Evolutionary conservation across 2,888 invertebrate genomes (phyloP).

Genomic region (Lamellibrachia columna): DNA sequence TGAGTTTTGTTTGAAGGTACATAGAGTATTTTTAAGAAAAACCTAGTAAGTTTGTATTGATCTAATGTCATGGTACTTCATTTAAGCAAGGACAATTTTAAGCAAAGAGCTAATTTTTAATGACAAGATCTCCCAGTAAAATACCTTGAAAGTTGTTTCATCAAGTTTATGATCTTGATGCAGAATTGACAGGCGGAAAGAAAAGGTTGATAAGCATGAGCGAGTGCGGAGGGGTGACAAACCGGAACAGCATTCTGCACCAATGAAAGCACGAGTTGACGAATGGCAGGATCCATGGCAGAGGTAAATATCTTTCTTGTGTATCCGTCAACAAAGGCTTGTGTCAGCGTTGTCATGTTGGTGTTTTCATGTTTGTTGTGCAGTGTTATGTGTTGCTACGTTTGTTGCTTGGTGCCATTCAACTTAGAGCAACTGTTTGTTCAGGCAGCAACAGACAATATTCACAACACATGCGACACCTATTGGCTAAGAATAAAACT

Average conservation of each 20-base stretch:
- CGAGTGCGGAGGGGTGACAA: neutral
- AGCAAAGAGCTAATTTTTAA: neutral
- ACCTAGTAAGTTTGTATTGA: neutral
- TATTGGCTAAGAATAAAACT: too few species aligned
- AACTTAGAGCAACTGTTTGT: neutral
- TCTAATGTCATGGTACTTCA: neutral
- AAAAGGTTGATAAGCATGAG: neutral
- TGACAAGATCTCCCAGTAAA: neutral
- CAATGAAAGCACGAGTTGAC: slow-evolving; percentile 71
- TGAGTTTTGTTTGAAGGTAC: neutral
- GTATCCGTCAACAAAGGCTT: too few species aligned
- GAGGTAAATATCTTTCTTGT: slow-evolving; percentile 44
- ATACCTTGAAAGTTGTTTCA: too few species aligned
- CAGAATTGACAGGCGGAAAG: neutral
- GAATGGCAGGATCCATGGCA: slow-evolving; percentile 96
- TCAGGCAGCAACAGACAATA: too few species aligned
- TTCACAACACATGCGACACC: too few species aligned
- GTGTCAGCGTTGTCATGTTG: neutral
- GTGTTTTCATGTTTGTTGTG: neutral
- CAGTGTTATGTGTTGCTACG: neutral
- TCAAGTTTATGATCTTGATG: neutral
- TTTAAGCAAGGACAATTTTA: neutral
- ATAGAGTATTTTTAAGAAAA: neutral
- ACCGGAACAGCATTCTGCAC: neutral
- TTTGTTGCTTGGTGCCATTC: neutral